These are phyloP conservation scores for Acrossocheilus wenchowensis DNA, from an alignment of 2,797 vertebrate species.

Conservation along the genomic window DNA sequence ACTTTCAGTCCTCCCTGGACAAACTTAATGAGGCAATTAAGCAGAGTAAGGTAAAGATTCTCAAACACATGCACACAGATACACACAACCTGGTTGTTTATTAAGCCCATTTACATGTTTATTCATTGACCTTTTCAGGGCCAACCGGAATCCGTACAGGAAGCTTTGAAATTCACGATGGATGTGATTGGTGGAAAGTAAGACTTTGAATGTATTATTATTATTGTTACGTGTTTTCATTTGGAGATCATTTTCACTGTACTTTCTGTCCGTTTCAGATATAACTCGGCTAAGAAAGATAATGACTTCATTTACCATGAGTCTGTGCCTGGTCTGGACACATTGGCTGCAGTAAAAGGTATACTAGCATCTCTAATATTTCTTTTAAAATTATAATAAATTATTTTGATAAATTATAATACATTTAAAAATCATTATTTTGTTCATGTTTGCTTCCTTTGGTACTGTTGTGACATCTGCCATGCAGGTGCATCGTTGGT, in stretches of 20 bases:
- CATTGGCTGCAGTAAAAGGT: slow-evolving; percentile 85
- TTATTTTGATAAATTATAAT: neutral
- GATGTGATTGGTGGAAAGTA: slow-evolving; percentile 89
- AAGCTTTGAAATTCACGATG: slow-evolving; percentile 85
- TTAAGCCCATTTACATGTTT: neutral
- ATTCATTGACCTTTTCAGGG: slow-evolving; percentile 70
- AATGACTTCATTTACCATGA: slow-evolving; percentile 90
- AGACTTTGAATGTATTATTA: slow-evolving; percentile 60
- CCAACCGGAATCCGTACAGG: slow-evolving; percentile 83
- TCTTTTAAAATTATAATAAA: neutral
- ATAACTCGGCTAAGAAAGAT: slow-evolving; percentile 86
- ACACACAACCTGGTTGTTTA: neutral
- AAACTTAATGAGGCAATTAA: slow-evolving; percentile 87
- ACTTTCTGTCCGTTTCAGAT: slow-evolving; percentile 68
- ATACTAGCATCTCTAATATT: neutral
- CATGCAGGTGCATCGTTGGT: slow-evolving; percentile 82
- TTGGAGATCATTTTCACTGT: neutral
- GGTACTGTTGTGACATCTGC: neutral
- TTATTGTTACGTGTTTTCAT: neutral
- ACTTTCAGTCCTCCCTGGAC: slow-evolving; percentile 84
- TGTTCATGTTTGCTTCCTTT: neutral
- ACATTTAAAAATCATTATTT: neutral
- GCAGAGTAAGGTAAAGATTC: slow-evolving; percentile 79
- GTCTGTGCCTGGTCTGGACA: slow-evolving; percentile 79
- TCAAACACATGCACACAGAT: neutral